Evolutionary conservation across 1,140 invertebrate genomes (phyloP), one percentile per base, ranked within the genome.

Genomic region (Drosophila teissieri): DNA sequence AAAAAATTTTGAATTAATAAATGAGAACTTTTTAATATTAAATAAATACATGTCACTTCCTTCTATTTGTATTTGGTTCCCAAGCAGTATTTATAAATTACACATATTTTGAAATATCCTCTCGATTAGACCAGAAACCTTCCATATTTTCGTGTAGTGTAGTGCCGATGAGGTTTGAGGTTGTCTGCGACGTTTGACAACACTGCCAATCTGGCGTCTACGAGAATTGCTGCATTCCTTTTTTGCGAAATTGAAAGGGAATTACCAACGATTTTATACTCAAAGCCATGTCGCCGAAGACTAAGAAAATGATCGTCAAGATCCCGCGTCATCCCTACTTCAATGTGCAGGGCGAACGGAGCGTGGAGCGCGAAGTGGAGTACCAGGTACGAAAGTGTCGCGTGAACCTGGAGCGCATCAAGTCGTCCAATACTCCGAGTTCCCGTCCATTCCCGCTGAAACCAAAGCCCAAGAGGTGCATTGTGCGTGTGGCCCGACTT

Each of bases 301-400:
- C 45, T 0, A 89, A 80, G 12, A 89, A 83, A 37, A 72, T 88
- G 8, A 42, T 86, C 0, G 37, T 88, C 1, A 89, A 89, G 57
- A 75, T 88, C 24, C 63, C 84, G 7, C 72, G 83, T 0, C 84
- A 88, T 46, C 83, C 83, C 3, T 83, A 73, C 36, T 61, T 88
- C 7, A 79, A 34, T 10, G 40, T 67, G 1, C 51, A 82, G 6
- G 27, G 39, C 2, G 53, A 70, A 2, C n/a, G 17, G 5, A 65
- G 46, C 0, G 51, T 36, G n/a, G 34, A 63, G 22, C 37, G 53
- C 4, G 44, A 34, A 17, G 39, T 53, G 10, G 45, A 60, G 22
- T 67, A 64, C 19, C 39, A 65, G 37, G 60, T 78, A 14, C 76
- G 80, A 7, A 89, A 89, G 39, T 89, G 84, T 69, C 84, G 84